Base-by-base conservation (phyloP, 2,797 vertebrate species). In the Triplophysa bombifrons region DNA sequence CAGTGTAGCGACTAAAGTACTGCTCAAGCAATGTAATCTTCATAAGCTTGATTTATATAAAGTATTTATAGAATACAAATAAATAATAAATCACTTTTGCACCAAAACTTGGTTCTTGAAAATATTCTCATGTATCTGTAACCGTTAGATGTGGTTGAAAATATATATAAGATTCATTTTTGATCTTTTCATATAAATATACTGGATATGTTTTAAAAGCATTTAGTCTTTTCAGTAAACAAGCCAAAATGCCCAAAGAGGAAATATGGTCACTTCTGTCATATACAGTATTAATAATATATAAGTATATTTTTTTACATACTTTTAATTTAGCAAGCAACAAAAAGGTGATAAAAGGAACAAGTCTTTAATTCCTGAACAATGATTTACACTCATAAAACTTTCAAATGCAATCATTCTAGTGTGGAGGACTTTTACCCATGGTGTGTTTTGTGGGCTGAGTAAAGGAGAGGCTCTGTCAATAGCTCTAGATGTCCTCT, bases 401-500 rank as follows among this genome's bases (percentile, higher is more conserved):
- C 3, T 4, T 41, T 27, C 9, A 72, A 58, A 61, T 73, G 17
- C 17, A 38, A 6, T 38, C 34, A 38, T 38, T 38, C 34, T 38
- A 50, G 1, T 50, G 7, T 72, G 22, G 51, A 72, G 4, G 16
- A 51, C 44, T 20, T 34, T 51, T 50, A 60, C 63, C 46, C 64
- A 2, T n/a, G 41, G 17, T 19, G 27, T 73, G 22, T 46, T 73
- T 46, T 16, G 3, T 20, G 12, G 25, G 25, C 12, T 63, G 48
- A 3, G 27, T 50, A 8, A 12, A 10, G 41, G 55, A 16, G 4
- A n/a, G 17, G 16, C 17, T 1, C 12, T 30, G 1, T 34, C 56
- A 58, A 50, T 61, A 61, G 16, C 25, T 30, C 58, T 27, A 61
- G 14, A 61, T 61, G 58, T 61, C 58, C 58, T 61, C 58, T 61